Conservation (phyloP, 2,888 invertebrate genomes). For the Salticus scenicus region DNA sequence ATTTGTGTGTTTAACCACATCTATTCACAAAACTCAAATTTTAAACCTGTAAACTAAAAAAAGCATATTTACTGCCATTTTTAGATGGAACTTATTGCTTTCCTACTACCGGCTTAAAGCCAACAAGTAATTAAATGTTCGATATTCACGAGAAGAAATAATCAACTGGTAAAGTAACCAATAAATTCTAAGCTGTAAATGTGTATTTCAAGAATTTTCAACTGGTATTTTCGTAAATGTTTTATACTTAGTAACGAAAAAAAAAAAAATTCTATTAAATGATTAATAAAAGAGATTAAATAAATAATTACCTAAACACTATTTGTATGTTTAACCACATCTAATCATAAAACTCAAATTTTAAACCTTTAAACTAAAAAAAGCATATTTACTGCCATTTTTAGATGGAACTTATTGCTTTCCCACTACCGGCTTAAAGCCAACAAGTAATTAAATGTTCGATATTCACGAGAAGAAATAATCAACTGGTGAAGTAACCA, state of each 20-base stretch:
- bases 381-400: neutral
- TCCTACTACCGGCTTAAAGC: constrained; percentile 5
- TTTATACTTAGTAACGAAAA: too few species aligned
- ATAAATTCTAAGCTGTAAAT: constrained; percentile 39
- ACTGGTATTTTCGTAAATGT: too few species aligned
- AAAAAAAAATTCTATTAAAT: too few species aligned
- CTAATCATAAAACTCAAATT: neutral
- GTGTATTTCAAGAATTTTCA: too few species aligned
- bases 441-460: constrained; percentile 31
- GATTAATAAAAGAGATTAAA: too few species aligned
- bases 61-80: neutral
- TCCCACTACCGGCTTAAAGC: constrained; percentile 4
- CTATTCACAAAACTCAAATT: neutral
- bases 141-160: constrained; percentile 9
- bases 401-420: constrained; percentile 11
- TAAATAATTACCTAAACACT: neutral
- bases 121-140: constrained; percentile 31
- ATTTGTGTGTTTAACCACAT: neutral
- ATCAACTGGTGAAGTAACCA: neutral
- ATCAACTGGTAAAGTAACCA: neutral
- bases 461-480: constrained; percentile 9
- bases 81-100: constrained; percentile 11
- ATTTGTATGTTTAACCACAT: neutral
- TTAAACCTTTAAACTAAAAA: too few species aligned
- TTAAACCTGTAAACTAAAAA: too few species aligned